Percentiles rank a stretch among this genome's conserved stretches.
Evolutionary conservation across 23 tunicate genomes (phyloP).

Genomic region (Aplidium turbinatum): DNA sequence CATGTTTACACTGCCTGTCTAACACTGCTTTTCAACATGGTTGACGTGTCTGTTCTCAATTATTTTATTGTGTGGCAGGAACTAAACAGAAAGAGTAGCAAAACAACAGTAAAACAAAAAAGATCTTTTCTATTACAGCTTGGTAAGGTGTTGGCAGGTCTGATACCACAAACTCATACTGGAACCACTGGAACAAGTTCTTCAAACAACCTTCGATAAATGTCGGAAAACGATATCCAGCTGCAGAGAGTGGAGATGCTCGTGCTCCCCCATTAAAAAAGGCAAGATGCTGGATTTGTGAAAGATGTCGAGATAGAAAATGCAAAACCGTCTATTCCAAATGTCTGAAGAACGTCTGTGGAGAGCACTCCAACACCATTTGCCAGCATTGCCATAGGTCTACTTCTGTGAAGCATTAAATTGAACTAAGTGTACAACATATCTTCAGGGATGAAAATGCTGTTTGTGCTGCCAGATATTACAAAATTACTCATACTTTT

Average conservation of each 20-base stretch:
- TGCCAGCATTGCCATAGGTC: too few relatives aligned
- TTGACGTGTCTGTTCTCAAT: not conserved
- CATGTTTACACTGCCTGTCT: not conserved
- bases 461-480: too few relatives aligned
- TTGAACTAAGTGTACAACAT: too few relatives aligned
- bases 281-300: constrained; percentile 27
- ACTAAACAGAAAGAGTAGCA: not conserved
- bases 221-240: constrained; percentile 7
- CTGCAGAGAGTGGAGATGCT: constrained; percentile 19
- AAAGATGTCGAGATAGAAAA: constrained; percentile 7
- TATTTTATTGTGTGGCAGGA: not conserved
- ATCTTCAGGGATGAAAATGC: too few relatives aligned
- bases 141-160: constrained; percentile 17
- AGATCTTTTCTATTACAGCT: constrained; percentile 13
- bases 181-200: constrained; percentile 17
- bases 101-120: not conserved
- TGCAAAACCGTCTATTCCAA: constrained; percentile 20
- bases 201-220: constrained; percentile 4
- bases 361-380: constrained; percentile 20
- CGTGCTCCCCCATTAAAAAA: constrained; percentile 14
- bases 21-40: constrained; percentile 3
- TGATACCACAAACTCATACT: constrained; percentile 5
- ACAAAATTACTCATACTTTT: too few relatives aligned
- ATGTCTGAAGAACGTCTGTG: constrained; percentile 21
- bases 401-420: too few relatives aligned